A percentile compares a stretch with the other conserved stretches of the same genome.
Conservation (phyloP, 2,797 vertebrate genomes). For the Acanthurus leucopareius region DNA sequence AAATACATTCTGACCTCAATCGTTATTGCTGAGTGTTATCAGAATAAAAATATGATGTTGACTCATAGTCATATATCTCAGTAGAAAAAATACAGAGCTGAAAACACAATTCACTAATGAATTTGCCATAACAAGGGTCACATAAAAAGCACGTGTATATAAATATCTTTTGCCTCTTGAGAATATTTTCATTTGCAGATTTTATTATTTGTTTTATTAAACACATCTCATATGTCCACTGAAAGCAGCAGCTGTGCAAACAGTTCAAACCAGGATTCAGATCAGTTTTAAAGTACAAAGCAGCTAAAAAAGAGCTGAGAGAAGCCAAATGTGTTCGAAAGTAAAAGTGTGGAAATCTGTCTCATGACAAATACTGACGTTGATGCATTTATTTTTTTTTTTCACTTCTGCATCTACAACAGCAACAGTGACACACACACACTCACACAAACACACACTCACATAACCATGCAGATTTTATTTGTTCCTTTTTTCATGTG, state of each 20-base stretch:
- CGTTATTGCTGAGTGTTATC: no score
- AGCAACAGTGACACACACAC: no score
- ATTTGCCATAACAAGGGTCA: not conserved
- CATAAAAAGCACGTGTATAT: not conserved
- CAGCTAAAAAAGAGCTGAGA: no score
- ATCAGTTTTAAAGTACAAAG: not conserved
- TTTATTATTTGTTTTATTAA: no score
- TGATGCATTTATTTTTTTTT: not conserved
- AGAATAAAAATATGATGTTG: no score
- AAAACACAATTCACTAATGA: no score
- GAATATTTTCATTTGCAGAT: not conserved
- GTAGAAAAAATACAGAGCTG: no score
- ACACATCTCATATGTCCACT: not conserved
- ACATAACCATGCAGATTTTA: not conserved
- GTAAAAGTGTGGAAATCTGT: constrained; percentile 2
- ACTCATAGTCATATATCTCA: no score
- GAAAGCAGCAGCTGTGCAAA: not conserved
- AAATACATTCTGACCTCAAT: no score
- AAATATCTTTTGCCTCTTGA: not conserved
- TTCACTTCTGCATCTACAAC: no score
- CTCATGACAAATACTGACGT: not conserved
- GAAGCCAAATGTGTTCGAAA: no score
- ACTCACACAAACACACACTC: not conserved
- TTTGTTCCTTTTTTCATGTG: not conserved
- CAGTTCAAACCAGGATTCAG: not conserved